Evolutionary conservation across 2,113 vertebrate species (phyloP).

Genomic region (Vidua chalybeata): DNA sequence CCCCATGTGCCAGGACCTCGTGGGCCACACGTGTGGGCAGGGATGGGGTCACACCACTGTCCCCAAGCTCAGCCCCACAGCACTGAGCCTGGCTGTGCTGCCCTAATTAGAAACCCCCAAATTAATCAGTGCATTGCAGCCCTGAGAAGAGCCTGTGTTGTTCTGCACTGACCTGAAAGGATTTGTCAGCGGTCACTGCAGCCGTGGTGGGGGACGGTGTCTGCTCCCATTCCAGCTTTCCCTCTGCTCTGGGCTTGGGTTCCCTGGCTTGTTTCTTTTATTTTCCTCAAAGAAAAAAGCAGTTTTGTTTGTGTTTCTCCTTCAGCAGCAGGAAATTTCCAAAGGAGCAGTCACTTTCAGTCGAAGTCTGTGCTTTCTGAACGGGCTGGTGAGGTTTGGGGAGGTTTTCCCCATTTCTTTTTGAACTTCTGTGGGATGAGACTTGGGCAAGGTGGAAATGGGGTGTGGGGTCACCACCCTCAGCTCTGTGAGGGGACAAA

Average conservation of each 20-base stretch:
- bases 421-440: background rate
- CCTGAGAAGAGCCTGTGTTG: background rate
- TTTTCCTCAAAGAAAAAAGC: background rate
- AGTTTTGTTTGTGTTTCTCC: background rate
- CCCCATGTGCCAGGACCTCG: accelerated
- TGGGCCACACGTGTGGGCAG: accelerated
- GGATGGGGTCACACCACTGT: background rate
- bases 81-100: background rate
- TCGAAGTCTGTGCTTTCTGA: background rate
- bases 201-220: accelerated
- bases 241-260: background rate
- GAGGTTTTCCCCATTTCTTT: accelerated
- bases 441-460: accelerated
- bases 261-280: background rate
- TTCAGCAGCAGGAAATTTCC: background rate
- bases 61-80: background rate
- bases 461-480: background rate
- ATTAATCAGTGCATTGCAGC: background rate
- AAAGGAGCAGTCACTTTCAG: background rate
- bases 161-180: conserved; percentile 35
- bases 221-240: background rate
- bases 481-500: background rate
- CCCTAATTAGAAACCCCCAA: background rate
- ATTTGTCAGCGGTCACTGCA: background rate
- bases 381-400: accelerated